Base-by-base conservation (phyloP, 1,140 invertebrate genomes). In the Octopus bimaculoides region DNA sequence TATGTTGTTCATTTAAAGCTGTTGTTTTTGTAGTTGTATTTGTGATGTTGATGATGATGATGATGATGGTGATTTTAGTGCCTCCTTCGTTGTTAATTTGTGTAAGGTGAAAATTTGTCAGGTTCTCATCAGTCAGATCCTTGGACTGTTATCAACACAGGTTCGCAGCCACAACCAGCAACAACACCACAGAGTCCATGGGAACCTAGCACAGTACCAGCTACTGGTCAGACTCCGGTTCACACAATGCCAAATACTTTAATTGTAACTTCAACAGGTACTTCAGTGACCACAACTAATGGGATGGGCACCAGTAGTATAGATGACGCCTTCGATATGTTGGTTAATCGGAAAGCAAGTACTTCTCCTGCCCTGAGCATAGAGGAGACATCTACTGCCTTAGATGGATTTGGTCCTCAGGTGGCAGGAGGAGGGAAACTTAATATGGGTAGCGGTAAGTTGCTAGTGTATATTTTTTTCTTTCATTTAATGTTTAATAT, bases 321-420 rank as follows among this genome's bases (percentile, higher is more conserved):
- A 6, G 87, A 88, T 78, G 86, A 86, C 81, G 87, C 82, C 55
- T 88, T 88, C 86, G 87, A 88, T 79, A 73, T 88, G 69, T 75
- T 88, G 55, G 85, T 86, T 80, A 81, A 84, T 14, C 82, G 87
- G 52, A 85, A 83, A 73, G 79, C 81, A 10, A 82, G 82, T 69
- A 79, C 66, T 77, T 85, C 84, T 77, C 85, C 85, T n/a, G 82
- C 82, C 54, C 85, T 85, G 77, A 55, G 53, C 52, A 69, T 77
- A 55, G 79, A 26, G 75, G 66, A 71, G 17, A 56, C 17, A n/a
- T 69, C 41, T 54, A 55, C 75, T 26, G 79, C 56, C 54, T 75
- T 80, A 71, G 81, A 83, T 52, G 80, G 56, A 41, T 82, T 83
- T 80, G 81, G 82, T 82, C 80, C 79, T 8, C 78, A 83, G 26